Evolutionary conservation across 2,113 vertebrate genomes (phyloP).

Genomic region (Caloenas nicobarica): DNA sequence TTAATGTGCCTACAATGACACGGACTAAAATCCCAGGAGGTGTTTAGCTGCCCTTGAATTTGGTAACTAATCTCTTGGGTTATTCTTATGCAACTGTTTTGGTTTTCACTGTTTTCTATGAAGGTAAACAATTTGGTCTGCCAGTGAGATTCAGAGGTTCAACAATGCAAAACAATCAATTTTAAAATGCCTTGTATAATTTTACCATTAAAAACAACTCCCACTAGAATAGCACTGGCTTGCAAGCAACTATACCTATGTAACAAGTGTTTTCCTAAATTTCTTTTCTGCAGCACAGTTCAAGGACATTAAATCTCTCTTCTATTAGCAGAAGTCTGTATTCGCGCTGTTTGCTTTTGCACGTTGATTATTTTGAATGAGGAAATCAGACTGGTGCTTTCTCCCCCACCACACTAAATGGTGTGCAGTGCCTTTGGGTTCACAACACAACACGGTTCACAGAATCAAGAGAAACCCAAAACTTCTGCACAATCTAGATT

Average conservation of each 20-base stretch:
- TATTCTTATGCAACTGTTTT: neutral
- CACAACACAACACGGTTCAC: neutral
- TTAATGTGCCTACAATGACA: neutral
- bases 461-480: neutral
- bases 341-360: neutral
- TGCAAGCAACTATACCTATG: slow-evolving; percentile 1
- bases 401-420: neutral
- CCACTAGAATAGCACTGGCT: neutral
- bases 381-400: neutral
- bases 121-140: neutral
- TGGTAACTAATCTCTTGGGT: neutral
- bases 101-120: neutral
- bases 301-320: slow-evolving; percentile 26
- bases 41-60: slow-evolving; percentile 24
- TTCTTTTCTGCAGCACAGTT: slow-evolving; percentile 8
- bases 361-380: neutral
- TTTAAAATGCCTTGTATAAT: neutral
- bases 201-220: slow-evolving; percentile 1
- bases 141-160: neutral
- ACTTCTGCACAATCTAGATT: neutral
- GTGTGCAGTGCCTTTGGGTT: neutral
- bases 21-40: neutral
- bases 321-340: slow-evolving; percentile 11
- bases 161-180: neutral
- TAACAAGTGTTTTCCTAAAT: neutral